Conservation (phyloP, 2,113 vertebrate genomes). For the Ptilorrhoa leucosticta region DNA sequence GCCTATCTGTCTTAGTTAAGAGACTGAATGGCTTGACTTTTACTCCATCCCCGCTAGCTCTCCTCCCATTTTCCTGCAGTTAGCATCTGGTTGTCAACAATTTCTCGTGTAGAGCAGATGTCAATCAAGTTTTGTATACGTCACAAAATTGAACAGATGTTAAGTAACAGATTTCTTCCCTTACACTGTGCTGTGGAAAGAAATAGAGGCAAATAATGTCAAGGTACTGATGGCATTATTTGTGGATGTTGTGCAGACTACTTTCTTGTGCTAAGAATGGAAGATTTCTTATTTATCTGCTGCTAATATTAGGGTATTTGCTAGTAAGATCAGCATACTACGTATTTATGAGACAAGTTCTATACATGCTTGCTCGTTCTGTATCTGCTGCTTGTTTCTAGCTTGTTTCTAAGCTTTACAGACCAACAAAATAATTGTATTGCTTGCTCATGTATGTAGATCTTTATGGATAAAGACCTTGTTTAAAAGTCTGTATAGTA, state of each 20-base stretch:
- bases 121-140: not conserved
- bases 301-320: not conserved
- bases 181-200: not conserved
- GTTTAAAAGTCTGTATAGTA: not conserved
- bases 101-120: not conserved
- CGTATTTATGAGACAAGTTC: not conserved
- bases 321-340: not conserved
- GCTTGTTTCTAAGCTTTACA: not conserved
- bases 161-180: not conserved
- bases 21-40: not conserved
- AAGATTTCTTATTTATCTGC: not conserved
- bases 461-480: not conserved
- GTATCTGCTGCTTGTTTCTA: not conserved
- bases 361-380: not conserved
- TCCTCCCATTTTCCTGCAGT: not conserved
- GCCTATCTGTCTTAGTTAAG: not conserved
- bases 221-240: not conserved
- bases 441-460: not conserved
- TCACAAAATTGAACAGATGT: not conserved
- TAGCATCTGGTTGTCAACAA: not conserved
- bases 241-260: not conserved
- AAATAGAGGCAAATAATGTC: not conserved
- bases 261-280: not conserved
- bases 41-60: not conserved
- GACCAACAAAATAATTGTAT: not conserved